Evolutionary conservation across 2,797 vertebrate genomes (phyloP).

Genomic region (Coilia nasus): DNA sequence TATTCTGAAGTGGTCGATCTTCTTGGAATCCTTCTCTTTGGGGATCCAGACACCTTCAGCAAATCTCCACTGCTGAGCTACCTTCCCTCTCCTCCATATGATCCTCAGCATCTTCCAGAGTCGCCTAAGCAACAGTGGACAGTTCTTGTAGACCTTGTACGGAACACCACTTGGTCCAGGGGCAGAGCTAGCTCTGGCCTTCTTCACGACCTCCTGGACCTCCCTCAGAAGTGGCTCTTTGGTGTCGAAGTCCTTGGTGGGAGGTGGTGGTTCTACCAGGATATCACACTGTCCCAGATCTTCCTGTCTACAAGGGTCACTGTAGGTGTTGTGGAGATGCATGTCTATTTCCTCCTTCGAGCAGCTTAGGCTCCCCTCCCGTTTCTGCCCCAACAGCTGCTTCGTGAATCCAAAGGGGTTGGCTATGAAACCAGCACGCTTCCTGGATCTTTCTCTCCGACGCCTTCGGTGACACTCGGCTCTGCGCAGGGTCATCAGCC

Average conservation of each 20-base stretch:
- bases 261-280: too few relatives aligned
- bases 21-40: constrained; percentile 8
- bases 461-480: constrained; percentile 31
- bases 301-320: too few relatives aligned
- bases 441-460: constrained; percentile 17
- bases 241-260: too few relatives aligned
- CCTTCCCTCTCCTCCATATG: background rate
- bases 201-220: constrained; percentile 10
- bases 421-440: constrained; percentile 26
- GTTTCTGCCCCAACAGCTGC: constrained; percentile 15
- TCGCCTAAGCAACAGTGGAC: background rate
- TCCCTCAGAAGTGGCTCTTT: background rate
- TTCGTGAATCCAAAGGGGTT: constrained; percentile 38
- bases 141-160: background rate
- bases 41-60: background rate
- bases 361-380: background rate
- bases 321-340: too few relatives aligned
- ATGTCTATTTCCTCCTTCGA: background rate
- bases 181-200: background rate
- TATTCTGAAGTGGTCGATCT: background rate
- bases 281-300: too few relatives aligned
- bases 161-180: background rate
- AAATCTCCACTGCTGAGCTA: background rate
- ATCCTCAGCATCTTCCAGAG: background rate
- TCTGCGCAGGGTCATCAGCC: background rate